Evolutionary conservation across 2,113 vertebrate genomes (phyloP).

Genomic region (Progne subis): DNA sequence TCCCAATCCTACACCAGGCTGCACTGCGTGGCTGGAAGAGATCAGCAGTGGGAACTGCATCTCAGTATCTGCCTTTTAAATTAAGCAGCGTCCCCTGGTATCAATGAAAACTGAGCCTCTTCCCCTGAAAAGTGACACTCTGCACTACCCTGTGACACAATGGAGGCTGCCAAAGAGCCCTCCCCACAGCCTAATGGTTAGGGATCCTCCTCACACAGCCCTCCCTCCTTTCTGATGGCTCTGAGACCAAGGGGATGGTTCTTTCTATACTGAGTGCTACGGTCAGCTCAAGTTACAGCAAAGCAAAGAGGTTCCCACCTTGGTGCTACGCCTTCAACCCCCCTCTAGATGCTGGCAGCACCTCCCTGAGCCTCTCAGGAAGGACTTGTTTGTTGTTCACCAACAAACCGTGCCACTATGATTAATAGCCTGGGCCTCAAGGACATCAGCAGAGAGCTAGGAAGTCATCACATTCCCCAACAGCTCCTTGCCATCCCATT

Average conservation of each 20-base stretch:
- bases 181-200: neutral
- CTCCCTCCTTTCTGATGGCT: neutral
- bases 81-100: neutral
- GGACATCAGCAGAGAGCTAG: neutral
- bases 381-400: neutral
- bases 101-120: conserved; percentile 32
- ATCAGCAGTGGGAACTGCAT: neutral
- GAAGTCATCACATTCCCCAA: neutral
- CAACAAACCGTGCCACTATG: neutral
- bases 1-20: neutral
- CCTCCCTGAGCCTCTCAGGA: neutral
- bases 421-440: neutral
- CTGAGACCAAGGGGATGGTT: neutral
- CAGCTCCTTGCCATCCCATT: neutral
- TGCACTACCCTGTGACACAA: neutral
- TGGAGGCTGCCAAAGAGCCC: neutral
- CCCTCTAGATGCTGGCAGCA: neutral
- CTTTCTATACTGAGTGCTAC: neutral
- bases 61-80: conserved; percentile 44
- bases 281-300: neutral
- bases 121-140: conserved; percentile 39
- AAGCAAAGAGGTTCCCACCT: neutral
- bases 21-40: neutral
- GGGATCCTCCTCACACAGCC: neutral
- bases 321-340: fast-evolving